phyloP scores from a whole-genome alignment of 2,113 vertebrate genomes.

The Xenopus tropicalis region UCB_Xtro_10.0 CM004451.2:63834001-63834500 shows the following conservation, averaged over 20 bases:
- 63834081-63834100: background rate
- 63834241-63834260: background rate
- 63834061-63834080: background rate
- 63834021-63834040: too few relatives aligned
- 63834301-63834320: too few relatives aligned
- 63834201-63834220: background rate
- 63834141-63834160: too few relatives aligned
- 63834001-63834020: too few relatives aligned
- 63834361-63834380: slow-evolving; percentile 1
- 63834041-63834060: background rate
- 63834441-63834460: too few relatives aligned
- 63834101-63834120: background rate
- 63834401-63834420: slow-evolving; percentile 1
- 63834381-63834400: background rate
- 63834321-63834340: too few relatives aligned
- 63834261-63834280: background rate
- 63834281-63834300: background rate
- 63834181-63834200: too few relatives aligned
- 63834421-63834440: too few relatives aligned
- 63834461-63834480: background rate
- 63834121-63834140: background rate
- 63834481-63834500: background rate
- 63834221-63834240: background rate
- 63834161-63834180: too few relatives aligned
- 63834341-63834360: background rate